Percentiles rank a stretch among this genome's conserved stretches.
Evolutionary conservation across 2,113 vertebrate genomes (phyloP).

Genomic region (Rousettus leschenaultii): DNA sequence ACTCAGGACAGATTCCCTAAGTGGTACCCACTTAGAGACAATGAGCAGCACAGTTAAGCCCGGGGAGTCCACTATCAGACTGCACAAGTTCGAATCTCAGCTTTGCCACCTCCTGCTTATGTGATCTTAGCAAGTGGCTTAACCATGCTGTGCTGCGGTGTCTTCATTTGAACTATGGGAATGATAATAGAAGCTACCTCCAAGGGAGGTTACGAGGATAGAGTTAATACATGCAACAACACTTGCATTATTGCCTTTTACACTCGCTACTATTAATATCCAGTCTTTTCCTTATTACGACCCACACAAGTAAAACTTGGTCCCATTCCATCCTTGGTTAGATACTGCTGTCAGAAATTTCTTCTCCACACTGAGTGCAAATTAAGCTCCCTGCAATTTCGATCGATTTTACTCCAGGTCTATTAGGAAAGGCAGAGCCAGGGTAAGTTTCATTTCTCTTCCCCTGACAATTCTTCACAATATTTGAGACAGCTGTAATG

Average conservation of each 20-base stretch:
- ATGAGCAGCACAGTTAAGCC: neutral
- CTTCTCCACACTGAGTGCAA: neutral
- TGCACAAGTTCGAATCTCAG: neutral
- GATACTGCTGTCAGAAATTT: neutral
- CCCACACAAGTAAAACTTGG: neutral
- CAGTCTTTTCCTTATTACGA: neutral
- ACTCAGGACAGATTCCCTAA: neutral
- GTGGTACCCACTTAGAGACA: neutral
- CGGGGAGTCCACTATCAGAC: accelerated
- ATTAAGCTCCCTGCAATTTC: conserved; percentile 40
- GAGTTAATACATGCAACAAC: neutral
- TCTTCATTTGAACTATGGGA: neutral
- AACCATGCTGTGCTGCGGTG: neutral
- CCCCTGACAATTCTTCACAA: conserved; percentile 16
- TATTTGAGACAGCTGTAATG: neutral
- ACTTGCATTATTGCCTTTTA: neutral
- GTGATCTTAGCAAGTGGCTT: neutral
- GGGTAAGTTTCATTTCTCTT: conserved; percentile 29
- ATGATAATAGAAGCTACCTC: neutral
- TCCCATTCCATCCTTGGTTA: neutral
- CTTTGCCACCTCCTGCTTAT: neutral
- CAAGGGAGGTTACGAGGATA: neutral
- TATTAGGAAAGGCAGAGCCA: conserved; percentile 22
- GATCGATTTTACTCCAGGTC: neutral
- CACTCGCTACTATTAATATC: neutral